Evolutionary conservation across 1,140 invertebrate genomes (phyloP).

Genomic region (Dreissena rostriformis): DNA sequence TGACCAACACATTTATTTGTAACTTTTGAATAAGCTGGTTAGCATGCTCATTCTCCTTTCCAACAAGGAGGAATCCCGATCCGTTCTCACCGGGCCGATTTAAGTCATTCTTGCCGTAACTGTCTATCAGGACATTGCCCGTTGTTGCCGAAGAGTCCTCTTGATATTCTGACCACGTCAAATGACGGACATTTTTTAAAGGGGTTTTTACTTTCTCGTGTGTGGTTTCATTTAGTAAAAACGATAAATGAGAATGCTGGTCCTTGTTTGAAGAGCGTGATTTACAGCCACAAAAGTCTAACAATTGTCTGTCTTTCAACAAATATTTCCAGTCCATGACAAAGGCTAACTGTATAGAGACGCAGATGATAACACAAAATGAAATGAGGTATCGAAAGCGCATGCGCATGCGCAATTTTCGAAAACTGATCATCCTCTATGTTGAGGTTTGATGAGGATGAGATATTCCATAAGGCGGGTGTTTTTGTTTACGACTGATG

Average conservation of each 20-base stretch:
- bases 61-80: constrained; percentile 19
- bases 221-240: neutral
- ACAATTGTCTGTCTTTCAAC: neutral
- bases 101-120: constrained; percentile 55
- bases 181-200: neutral
- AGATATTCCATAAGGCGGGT: no score
- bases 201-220: neutral
- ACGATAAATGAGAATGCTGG: neutral
- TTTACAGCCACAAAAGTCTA: neutral
- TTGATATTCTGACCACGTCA: constrained; percentile 46
- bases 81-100: constrained; percentile 47
- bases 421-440: no score
- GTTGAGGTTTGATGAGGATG: no score
- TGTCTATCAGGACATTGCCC: constrained; percentile 56
- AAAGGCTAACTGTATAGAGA: constrained; percentile 42
- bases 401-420: constrained; percentile 23
- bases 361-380: constrained; percentile 21
- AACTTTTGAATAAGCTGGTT: constrained; percentile 42
- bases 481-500: no score
- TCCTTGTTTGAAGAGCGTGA: neutral
- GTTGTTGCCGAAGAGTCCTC: constrained; percentile 22
- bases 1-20: constrained; percentile 64
- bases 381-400: constrained; percentile 38
- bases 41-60: constrained; percentile 51
- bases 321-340: neutral